Conservation (phyloP, 1,140 invertebrate species). For the Ooceraea biroi region DNA sequence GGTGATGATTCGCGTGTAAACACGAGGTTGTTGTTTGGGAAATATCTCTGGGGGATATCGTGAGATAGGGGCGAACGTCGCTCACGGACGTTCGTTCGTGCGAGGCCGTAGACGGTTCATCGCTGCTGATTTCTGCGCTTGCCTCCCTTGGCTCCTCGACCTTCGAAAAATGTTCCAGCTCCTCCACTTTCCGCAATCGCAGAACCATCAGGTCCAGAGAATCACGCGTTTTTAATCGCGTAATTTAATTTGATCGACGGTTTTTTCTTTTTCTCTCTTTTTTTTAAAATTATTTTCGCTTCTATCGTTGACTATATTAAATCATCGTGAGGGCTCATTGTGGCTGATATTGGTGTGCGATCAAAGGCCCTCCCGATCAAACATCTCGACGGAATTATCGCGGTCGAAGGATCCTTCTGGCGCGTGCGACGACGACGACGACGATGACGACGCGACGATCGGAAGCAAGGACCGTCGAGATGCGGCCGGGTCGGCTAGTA, state of each 20-base stretch:
- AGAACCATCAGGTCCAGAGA: background rate
- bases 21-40: conserved; percentile 76
- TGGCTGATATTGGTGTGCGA: background rate
- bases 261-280: too few species aligned
- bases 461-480: conserved; percentile 1
- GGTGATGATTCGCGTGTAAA: conserved; percentile 70
- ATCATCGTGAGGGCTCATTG: background rate
- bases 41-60: conserved; percentile 63
- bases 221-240: background rate
- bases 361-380: background rate
- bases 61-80: conserved; percentile 64
- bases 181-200: background rate
- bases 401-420: background rate
- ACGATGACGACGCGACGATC: background rate
- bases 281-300: too few species aligned
- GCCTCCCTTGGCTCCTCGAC: background rate
- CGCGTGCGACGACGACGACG: background rate
- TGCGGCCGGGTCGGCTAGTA: background rate
- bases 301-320: too few species aligned
- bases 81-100: background rate
- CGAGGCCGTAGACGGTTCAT: background rate
- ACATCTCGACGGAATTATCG: conserved; percentile 1
- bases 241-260: too few species aligned
- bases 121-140: conserved; percentile 28
- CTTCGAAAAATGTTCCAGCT: background rate